A percentile compares a stretch with the other conserved stretches of the same genome.
Conservation (phyloP, 1,140 invertebrate species). For the Brachionus manjavacas region DNA sequence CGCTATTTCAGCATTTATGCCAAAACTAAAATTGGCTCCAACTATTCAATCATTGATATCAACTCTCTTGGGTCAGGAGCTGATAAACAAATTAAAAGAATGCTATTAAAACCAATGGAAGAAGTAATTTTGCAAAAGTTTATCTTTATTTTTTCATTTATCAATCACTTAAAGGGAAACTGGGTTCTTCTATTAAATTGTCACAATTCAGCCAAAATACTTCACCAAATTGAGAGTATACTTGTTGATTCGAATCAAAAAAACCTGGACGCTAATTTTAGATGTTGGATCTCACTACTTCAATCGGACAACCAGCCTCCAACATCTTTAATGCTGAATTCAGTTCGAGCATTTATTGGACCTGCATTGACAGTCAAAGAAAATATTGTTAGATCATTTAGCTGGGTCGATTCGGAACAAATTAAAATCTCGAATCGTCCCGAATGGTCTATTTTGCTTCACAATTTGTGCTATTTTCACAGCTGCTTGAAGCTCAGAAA, state of each 20-base stretch:
- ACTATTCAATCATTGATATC: conserved; percentile 48
- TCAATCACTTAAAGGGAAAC: conserved; percentile 46
- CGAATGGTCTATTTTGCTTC: conserved; percentile 54
- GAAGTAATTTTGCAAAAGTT: background rate
- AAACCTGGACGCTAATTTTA: conserved; percentile 50
- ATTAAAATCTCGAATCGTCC: conserved; percentile 49
- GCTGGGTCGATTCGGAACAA: conserved; percentile 53
- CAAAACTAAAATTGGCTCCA: conserved; percentile 46
- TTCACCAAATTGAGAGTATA: conserved; percentile 50
- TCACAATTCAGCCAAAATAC: conserved; percentile 51
- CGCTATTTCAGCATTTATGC: conserved; percentile 52
- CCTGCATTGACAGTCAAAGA: conserved; percentile 53
- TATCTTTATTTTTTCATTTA: background rate
- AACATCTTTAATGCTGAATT: conserved; percentile 32
- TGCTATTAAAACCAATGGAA: conserved; percentile 33
- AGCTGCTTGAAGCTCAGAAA: conserved; percentile 52
- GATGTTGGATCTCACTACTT: conserved; percentile 53
- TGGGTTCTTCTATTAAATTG: conserved; percentile 56
- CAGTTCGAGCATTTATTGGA: conserved; percentile 42
- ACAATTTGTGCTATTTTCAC: conserved; percentile 57
- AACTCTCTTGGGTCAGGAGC: conserved; percentile 47
- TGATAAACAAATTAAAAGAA: conserved; percentile 50
- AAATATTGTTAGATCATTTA: conserved; percentile 51
- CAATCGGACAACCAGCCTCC: conserved; percentile 47
- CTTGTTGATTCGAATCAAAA: conserved; percentile 46